Conservation (phyloP, 1,140 invertebrate genomes). For the Drosophila orena region DNA sequence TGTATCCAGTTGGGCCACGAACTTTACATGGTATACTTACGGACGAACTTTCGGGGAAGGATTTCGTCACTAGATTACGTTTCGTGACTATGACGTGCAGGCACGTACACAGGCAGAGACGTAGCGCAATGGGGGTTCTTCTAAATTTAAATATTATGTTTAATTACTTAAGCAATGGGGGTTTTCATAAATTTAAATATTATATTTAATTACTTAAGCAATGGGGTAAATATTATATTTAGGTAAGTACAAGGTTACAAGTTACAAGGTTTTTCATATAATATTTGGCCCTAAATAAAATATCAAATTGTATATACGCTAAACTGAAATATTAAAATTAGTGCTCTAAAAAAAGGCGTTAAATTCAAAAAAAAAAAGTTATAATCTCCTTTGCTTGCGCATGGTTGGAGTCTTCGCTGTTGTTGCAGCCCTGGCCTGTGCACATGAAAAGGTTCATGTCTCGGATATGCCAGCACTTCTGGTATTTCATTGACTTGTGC, state of each 20-base stretch:
- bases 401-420: neutral
- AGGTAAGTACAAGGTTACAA: too few relatives aligned
- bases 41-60: slow-evolving; percentile 15
- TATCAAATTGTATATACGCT: too few relatives aligned
- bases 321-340: too few relatives aligned
- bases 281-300: too few relatives aligned
- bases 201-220: neutral
- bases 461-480: neutral
- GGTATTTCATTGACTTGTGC: neutral
- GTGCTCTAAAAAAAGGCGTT: too few relatives aligned
- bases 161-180: neutral
- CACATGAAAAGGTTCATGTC: neutral
- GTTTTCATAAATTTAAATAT: too few relatives aligned
- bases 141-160: neutral
- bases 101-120: slow-evolving; percentile 54
- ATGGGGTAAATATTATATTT: too few relatives aligned
- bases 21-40: slow-evolving; percentile 20
- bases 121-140: neutral
- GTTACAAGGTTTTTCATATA: too few relatives aligned
- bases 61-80: slow-evolving; percentile 29
- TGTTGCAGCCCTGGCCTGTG: neutral
- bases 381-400: neutral
- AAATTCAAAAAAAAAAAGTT: neutral
- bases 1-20: slow-evolving; percentile 36
- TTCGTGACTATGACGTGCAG: slow-evolving; percentile 69